Evolutionary conservation across 2,797 vertebrate species (phyloP), one percentile per base, ranked within the genome.

Genomic region (Psittacula echo): DNA sequence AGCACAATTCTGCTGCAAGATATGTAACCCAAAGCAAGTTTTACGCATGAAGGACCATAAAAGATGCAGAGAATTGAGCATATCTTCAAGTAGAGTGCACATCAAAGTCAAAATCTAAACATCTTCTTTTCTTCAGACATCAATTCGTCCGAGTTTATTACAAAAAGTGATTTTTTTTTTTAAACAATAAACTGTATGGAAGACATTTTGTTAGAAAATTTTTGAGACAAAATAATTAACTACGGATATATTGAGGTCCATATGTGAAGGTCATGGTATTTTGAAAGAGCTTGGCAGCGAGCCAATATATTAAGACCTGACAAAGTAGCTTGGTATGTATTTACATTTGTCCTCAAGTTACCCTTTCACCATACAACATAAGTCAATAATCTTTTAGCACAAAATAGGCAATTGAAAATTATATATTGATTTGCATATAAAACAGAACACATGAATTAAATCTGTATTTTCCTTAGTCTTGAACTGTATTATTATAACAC

Each of bases 181-280:
- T 26, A 27, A 19, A 66, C 32, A 53, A 58, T 9, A 78, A 85
- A 65, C 3, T 39, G 18, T 5, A 21, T 7, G 23, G 1, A 12
- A 10, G 1, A 70, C 60, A 32, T 42, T 85, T 45, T 53, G 15
- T 32, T 74, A 23, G 54, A 73, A 85, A 82, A 11, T 4, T 2
- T 61, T 72, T 29, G 53, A 83, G 67, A 45, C 58, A 84, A 91
- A 95, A 95, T 92, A 95, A 85, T 90, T 89, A 91, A 85, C 39
- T 71, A 67, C 81, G 89, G 93, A 93, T 79, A 85, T 15, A 51
- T 27, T 61, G 30, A 91, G 11, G 54, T 95, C 48, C 50, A 91
- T 73, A 91, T 54, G 77, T 97, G 81, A 96, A 87, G 84, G 96
- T 95, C 82, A 73, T 7, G 71, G 85, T 72, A 95, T 92, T 91